phyloP scores from a whole-genome alignment of 2,113 vertebrate species.

The Mesoclemmys tuberculata region DNA sequence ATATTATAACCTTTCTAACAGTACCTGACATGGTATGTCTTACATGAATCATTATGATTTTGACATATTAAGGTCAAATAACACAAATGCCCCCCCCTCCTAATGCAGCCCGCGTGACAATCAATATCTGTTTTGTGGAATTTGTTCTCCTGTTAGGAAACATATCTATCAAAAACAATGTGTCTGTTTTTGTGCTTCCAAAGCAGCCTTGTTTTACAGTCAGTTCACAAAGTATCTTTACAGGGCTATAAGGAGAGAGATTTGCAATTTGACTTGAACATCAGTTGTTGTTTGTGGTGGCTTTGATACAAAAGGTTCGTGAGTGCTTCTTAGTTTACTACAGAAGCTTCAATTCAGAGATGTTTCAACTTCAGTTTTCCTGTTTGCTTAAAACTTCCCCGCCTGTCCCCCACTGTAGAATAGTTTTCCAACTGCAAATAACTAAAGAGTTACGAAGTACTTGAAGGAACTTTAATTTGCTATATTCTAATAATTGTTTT shows the following conservation, averaged over 20 bases:
- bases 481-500: not conserved
- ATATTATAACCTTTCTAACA: too few species aligned
- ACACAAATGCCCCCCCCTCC: too few species aligned
- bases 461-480: not conserved
- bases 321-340: not conserved
- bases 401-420: too few species aligned
- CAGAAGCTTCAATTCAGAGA: not conserved
- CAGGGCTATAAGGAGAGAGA: not conserved
- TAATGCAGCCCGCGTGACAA: too few species aligned
- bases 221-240: not conserved
- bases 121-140: not conserved
- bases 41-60: too few species aligned
- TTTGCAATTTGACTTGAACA: not conserved
- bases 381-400: not conserved
- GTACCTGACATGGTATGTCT: too few species aligned
- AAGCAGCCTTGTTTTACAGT: not conserved
- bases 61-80: too few species aligned
- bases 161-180: not conserved
- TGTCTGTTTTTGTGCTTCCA: not conserved
- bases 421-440: too few species aligned
- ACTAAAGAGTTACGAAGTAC: not conserved
- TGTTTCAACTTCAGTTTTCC: not conserved
- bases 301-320: not conserved
- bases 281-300: not conserved
- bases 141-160: not conserved